A percentile compares a stretch with the other conserved stretches of the same genome.
Conservation (phyloP, 2,888 invertebrate genomes). For the Diplolepis rosae region DNA sequence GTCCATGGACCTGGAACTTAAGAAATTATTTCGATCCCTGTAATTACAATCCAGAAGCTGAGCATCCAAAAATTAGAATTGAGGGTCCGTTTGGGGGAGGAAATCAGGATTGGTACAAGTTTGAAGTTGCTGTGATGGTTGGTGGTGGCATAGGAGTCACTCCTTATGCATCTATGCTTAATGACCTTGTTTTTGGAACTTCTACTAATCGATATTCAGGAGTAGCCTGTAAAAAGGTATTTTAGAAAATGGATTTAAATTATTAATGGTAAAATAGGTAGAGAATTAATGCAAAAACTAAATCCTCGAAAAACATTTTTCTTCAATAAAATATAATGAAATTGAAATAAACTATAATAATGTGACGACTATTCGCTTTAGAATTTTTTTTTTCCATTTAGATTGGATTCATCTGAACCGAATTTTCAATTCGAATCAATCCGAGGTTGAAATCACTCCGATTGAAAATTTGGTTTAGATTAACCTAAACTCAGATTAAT, state of each 20-base stretch:
- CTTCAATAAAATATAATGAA: too few relatives aligned
- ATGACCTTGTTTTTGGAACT: constrained; percentile 96
- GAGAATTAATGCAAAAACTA: too few relatives aligned
- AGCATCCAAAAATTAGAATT: constrained; percentile 87
- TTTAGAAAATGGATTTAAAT: not conserved
- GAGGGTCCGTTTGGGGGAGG: constrained; percentile 98
- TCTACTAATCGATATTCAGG: constrained; percentile 96
- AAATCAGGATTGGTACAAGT: constrained; percentile 99
- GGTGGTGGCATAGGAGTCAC: constrained; percentile 98
- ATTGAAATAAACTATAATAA: too few relatives aligned
- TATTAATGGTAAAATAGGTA: too few relatives aligned
- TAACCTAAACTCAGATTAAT: not conserved
- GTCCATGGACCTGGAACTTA: constrained; percentile 98
- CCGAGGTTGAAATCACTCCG: too few relatives aligned
- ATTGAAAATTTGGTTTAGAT: too few relatives aligned
- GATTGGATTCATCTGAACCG: too few relatives aligned
- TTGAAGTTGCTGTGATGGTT: constrained; percentile 98
- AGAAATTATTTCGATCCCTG: constrained; percentile 95
- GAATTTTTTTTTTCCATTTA: too few relatives aligned
- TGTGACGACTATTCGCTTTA: too few relatives aligned
- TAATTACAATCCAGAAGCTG: constrained; percentile 89
- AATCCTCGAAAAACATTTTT: not conserved
- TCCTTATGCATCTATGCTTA: constrained; percentile 96
- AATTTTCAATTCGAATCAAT: too few relatives aligned
- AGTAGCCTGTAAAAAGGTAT: constrained; percentile 96